Conservation (phyloP, 1,140 invertebrate genomes). For the Phthorimaea operculella region DNA sequence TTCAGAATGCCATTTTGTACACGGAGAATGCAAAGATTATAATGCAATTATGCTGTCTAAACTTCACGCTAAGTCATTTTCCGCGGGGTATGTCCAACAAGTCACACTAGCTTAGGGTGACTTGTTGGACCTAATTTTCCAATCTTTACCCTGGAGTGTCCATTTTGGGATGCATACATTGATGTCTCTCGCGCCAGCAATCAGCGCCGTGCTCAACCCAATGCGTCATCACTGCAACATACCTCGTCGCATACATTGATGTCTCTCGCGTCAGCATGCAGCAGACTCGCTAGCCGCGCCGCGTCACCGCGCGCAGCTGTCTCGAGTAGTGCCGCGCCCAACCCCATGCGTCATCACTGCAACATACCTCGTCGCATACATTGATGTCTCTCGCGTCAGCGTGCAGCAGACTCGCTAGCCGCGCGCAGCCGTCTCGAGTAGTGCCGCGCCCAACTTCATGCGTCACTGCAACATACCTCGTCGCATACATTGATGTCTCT, state of each 20-base stretch:
- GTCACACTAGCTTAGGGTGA: too few species aligned
- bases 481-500: conserved; percentile 35
- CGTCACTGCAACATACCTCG: conserved; percentile 59
- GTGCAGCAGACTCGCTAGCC: conserved; percentile 58
- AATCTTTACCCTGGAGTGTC: too few species aligned
- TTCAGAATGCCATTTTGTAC: too few species aligned
- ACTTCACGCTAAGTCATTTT: conserved; percentile 57
- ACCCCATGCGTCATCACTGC: conserved; percentile 49
- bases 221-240: too few species aligned
- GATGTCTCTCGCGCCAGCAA: too few species aligned
- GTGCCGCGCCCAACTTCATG: conserved; percentile 55
- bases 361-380: conserved; percentile 51
- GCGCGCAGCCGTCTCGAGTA: conserved; percentile 67
- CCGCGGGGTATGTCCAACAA: conserved; percentile 59
- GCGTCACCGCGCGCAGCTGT: conserved; percentile 68
- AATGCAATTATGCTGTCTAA: too few species aligned
- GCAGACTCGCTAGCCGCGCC: conserved; percentile 55
- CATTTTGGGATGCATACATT: too few species aligned
- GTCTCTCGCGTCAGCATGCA: conserved; percentile 40
- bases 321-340: conserved; percentile 64
- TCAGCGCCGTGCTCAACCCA: too few species aligned
- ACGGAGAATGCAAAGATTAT: too few species aligned
- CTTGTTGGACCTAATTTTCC: too few species aligned
- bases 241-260: conserved; percentile 53
- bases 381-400: conserved; percentile 34